Evolutionary conservation across 2,888 invertebrate genomes (phyloP).

Genomic region (Morpho deidamia): DNA sequence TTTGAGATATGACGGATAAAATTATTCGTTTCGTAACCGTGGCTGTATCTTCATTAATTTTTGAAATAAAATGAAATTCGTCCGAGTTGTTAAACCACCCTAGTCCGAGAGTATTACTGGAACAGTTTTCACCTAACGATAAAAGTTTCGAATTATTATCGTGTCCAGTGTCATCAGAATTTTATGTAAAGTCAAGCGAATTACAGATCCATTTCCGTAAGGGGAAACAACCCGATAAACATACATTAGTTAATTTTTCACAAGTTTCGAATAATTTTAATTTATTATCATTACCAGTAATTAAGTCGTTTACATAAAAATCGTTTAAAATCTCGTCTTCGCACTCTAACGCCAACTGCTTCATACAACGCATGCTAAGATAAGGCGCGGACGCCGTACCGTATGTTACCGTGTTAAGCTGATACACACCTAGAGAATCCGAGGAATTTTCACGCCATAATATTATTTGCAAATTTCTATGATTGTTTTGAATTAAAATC

Average conservation of each 20-base stretch:
- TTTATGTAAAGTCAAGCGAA: too few species aligned
- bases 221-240: background rate
- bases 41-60: background rate
- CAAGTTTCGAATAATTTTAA: background rate
- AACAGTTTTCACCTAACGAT: background rate
- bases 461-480: conserved; percentile 34
- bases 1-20: conserved; percentile 7
- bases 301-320: background rate
- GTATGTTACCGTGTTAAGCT: conserved; percentile 19
- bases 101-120: conserved; percentile 5
- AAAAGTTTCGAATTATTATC: background rate
- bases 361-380: background rate
- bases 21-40: conserved; percentile 4
- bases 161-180: background rate
- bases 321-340: background rate
- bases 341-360: background rate
- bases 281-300: background rate
- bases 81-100: background rate
- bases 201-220: conserved; percentile 5
- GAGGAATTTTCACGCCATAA: conserved; percentile 31
- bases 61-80: background rate
- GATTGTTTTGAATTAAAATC: conserved; percentile 26
- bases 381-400: conserved; percentile 30
- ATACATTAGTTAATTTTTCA: background rate
- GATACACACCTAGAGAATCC: conserved; percentile 26